Base-by-base conservation (phyloP, 2,888 invertebrate genomes). In the Marasmarcha lunaedactyla region DNA sequence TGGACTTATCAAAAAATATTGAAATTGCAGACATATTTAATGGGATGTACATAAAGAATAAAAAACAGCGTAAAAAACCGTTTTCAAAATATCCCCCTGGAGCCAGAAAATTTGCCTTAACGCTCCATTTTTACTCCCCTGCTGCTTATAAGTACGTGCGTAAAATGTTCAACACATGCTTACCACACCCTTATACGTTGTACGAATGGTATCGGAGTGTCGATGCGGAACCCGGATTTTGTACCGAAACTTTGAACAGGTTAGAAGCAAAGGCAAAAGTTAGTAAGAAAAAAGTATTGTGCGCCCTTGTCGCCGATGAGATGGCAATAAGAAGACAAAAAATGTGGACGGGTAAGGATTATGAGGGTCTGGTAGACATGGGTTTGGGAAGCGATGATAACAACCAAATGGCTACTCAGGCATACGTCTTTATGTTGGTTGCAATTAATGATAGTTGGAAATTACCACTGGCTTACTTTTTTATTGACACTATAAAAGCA, bases 381-480 rank as follows among this genome's bases (percentile, higher is more conserved):
- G 50, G 49, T 10, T 11, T 41, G 1, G 47, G 41, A n/a, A 36
- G 11, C 12, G 37, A 39, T 1, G 49, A 50, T 6, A 38, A 5
- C 4, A 40, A 36, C 10, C 9, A 26, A 33, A 42, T 46, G 9
- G 47, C 51, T 1, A 46, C 27, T 9, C 45, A 54, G 43, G 48
- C 38, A 7, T 47, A 43, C 10, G 50, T 49, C 1, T 42, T 54
- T 33, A 34, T 51, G 25, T 35, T 49, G 4, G 42, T 46, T 12
- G 30, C 35, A 3, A 35, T 47, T 1, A 43, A 45, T 30, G 45
- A 45, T n/a, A 33, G 37, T 7, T 50, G 38, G 37, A 49, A 49
- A 44, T 10, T 49, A n/a, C 49, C 49, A 10, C 1, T 45, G 6
- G 46, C 36, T n/a, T 49, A 47, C 39, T 51, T 50, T 44, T 46